Conservation (phyloP, 2,797 vertebrate species). For the Onychomys leucogaster region DNA sequence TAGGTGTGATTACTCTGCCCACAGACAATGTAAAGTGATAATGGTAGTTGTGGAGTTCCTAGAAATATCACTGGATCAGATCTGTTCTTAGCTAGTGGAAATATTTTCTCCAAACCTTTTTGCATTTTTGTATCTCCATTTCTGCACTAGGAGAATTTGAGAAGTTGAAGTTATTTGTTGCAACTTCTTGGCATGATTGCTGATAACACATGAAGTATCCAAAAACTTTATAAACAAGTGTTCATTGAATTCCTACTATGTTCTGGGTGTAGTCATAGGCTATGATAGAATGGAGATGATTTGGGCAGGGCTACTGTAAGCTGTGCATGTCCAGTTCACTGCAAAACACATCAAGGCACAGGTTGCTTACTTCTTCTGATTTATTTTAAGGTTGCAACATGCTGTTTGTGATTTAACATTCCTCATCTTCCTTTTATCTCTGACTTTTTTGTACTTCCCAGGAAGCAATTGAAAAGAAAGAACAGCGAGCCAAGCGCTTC, state of each 20-base stretch:
- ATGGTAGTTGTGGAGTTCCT: background rate
- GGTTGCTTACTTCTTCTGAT: constrained; percentile 38
- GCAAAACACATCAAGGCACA: constrained; percentile 12
- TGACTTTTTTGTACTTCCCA: constrained; percentile 81
- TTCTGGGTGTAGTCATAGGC: background rate
- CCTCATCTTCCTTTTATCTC: constrained; percentile 6
- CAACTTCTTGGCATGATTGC: background rate
- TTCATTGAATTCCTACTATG: background rate
- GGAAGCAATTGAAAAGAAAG: constrained; percentile 98
- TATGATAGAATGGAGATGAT: background rate
- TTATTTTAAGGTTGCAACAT: constrained; percentile 23
- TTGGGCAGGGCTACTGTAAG: background rate
- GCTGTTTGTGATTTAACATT: constrained; percentile 48
- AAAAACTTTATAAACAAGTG: constrained; percentile 2
- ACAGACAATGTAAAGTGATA: constrained; percentile 45
- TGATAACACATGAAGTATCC: constrained; percentile 48
- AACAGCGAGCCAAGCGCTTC: constrained; percentile 96
- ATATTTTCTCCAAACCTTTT: background rate
- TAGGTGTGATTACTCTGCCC: constrained; percentile 68
- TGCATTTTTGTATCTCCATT: background rate
- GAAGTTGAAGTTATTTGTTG: constrained; percentile 43
- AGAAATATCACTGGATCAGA: constrained; percentile 59
- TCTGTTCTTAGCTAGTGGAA: background rate
- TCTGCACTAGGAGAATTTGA: constrained; percentile 37
- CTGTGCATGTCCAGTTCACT: constrained; percentile 9